phyloP scores from a whole-genome alignment of 2,113 vertebrate genomes.

The Brienomyrus brachyistius region DNA sequence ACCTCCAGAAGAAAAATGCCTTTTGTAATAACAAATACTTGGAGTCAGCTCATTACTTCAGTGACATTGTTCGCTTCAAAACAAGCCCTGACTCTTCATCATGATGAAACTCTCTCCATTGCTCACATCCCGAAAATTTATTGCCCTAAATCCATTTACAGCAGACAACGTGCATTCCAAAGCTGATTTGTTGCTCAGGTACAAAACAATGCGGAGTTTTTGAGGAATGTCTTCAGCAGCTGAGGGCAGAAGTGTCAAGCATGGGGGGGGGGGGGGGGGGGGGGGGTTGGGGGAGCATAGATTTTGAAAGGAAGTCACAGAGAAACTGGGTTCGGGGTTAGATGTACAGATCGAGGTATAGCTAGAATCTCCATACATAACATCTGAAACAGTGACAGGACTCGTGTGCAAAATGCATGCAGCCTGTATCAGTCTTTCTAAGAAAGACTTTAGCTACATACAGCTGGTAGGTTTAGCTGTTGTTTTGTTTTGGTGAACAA shows the following conservation, averaged over 20 bases:
- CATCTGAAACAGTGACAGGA: background rate
- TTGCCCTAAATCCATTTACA: constrained; percentile 70
- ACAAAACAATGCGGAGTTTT: constrained; percentile 53
- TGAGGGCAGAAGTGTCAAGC: constrained; percentile 27
- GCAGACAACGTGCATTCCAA: constrained; percentile 74
- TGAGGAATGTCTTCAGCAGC: constrained; percentile 41
- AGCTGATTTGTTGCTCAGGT: constrained; percentile 68
- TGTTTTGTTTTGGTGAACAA: background rate
- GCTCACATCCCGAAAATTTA: constrained; percentile 72
- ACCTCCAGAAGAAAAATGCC: constrained; percentile 58
- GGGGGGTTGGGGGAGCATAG: background rate
- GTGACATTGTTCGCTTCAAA: constrained; percentile 59
- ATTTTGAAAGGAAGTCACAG: background rate
- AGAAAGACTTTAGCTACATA: background rate
- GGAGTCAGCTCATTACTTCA: constrained; percentile 46
- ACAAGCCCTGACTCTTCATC: constrained; percentile 72
- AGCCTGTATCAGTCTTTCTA: background rate
- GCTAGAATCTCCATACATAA: background rate
- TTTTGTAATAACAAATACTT: constrained; percentile 67
- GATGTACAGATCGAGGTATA: background rate
- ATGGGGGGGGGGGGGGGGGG: background rate
- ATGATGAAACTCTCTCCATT: constrained; percentile 63
- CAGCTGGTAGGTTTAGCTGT: background rate
- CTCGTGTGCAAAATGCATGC: background rate
- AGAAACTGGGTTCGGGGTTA: background rate